Evolutionary conservation across 1,140 invertebrate genomes (phyloP).

Genomic region (Panagrolaimus sp.): DNA sequence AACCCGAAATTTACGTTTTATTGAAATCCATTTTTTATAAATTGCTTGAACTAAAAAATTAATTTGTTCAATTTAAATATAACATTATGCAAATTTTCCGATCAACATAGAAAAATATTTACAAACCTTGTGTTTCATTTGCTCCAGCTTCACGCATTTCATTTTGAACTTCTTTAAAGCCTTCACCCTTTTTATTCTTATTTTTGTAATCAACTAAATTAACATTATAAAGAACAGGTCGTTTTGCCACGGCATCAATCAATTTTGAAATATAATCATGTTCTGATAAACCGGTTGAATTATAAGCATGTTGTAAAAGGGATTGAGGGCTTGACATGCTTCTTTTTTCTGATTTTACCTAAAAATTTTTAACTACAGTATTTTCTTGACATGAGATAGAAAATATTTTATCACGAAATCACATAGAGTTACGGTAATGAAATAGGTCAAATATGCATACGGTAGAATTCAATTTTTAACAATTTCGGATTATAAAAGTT

Average conservation of each 20-base stretch:
- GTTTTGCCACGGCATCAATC: constrained; percentile 35
- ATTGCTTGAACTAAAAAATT: constrained; percentile 37
- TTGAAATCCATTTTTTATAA: constrained; percentile 42
- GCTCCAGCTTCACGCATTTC: constrained; percentile 39
- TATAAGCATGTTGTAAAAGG: too few species aligned
- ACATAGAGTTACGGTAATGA: too few species aligned
- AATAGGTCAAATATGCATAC: too few species aligned
- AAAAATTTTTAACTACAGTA: too few species aligned
- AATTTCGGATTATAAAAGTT: too few species aligned
- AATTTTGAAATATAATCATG: constrained; percentile 30
- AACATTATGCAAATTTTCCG: background rate
- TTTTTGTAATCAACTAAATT: constrained; percentile 38
- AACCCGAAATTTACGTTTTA: constrained; percentile 38
- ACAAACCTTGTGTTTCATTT: constrained; percentile 35
- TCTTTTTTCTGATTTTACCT: too few species aligned
- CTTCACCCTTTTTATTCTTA: constrained; percentile 41
- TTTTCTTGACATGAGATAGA: too few species aligned
- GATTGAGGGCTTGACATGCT: too few species aligned
- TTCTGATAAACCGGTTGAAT: constrained; percentile 16
- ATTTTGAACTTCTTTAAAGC: constrained; percentile 41
- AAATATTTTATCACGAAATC: too few species aligned
- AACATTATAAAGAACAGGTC: constrained; percentile 35
- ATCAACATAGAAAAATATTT: background rate
- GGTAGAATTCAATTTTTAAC: too few species aligned
- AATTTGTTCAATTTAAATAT: background rate